Evolutionary conservation across 2,113 vertebrate genomes (phyloP), one percentile per base, ranked within the genome.

Genomic region (Apaloderma vittatum): DNA sequence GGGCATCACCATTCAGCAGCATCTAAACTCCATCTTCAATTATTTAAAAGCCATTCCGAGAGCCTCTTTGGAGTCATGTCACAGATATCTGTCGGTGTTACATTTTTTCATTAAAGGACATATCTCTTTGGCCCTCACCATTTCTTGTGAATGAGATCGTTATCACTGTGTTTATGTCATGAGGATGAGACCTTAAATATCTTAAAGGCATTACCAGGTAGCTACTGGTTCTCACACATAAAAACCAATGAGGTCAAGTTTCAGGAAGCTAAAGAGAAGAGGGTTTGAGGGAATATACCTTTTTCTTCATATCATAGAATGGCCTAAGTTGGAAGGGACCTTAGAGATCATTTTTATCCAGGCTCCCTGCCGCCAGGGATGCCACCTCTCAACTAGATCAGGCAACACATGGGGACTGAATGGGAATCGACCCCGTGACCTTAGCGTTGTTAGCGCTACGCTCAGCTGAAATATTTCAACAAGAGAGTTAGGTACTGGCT

Each of bases 401-500:
- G n/a, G n/a, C n/a, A n/a, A n/a, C n/a, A n/a, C n/a, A n/a, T n/a
- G n/a, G n/a, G n/a, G n/a, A n/a, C n/a, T n/a, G n/a, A n/a, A n/a
- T n/a, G n/a, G n/a, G n/a, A n/a, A n/a, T n/a, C n/a, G n/a, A n/a
- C n/a, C n/a, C n/a, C n/a, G n/a, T n/a, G n/a, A n/a, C n/a, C n/a
- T n/a, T n/a, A n/a, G n/a, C n/a, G n/a, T n/a, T n/a, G n/a, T n/a
- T n/a, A n/a, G n/a, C n/a, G n/a, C n/a, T n/a, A n/a, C n/a, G n/a
- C n/a, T n/a, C n/a, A n/a, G n/a, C n/a, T n/a, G n/a, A n/a, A 86
- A 51, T 83, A 82, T 95, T 94, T 94, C 45, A 90, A 19, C 36
- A 86, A 58, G 49, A 93, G 5, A 45, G 52, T 68, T 65, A 55
- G 49, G 48, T 59, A 57, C 46, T 49, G 57, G 36, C 77, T 66